These are phyloP conservation scores for Trisateles emortualis DNA, from an alignment of 2,888 invertebrate genomes.

Conservation along the genomic window DNA sequence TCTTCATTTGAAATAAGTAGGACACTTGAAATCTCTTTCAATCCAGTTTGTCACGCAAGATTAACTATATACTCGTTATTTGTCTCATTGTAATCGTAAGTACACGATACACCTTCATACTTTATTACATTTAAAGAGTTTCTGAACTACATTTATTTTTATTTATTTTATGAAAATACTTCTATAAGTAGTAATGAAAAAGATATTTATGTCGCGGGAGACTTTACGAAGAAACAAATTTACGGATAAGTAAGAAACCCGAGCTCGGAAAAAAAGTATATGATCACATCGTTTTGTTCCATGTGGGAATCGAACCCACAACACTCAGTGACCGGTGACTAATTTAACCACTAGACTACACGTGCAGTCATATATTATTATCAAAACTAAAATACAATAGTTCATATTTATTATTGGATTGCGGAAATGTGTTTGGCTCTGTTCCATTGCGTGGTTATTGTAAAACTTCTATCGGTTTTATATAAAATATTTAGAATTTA, in stretches of 20 bases:
- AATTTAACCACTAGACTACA: too few species aligned
- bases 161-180: too few species aligned
- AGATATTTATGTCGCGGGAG: too few species aligned
- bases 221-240: too few species aligned
- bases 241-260: too few species aligned
- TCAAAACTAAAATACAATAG: constrained; percentile 56
- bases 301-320: too few species aligned
- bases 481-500: constrained; percentile 49
- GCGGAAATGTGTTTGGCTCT: constrained; percentile 57
- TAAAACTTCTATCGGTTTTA: constrained; percentile 49
- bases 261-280: too few species aligned
- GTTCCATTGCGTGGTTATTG: constrained; percentile 56
- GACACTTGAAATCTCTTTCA: constrained; percentile 41
- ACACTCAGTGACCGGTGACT: too few species aligned
- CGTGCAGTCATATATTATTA: constrained; percentile 36
- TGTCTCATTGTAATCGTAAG: constrained; percentile 33
- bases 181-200: too few species aligned
- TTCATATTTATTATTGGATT: constrained; percentile 60
- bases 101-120: constrained; percentile 6
- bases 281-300: too few species aligned
- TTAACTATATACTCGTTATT: constrained; percentile 38
- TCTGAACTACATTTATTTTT: constrained; percentile 1
- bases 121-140: constrained; percentile 24
- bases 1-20: constrained; percentile 44
- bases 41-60: constrained; percentile 46